phyloP scores from a whole-genome alignment of 2,113 vertebrate species.

The Catharus fuscescens region DNA sequence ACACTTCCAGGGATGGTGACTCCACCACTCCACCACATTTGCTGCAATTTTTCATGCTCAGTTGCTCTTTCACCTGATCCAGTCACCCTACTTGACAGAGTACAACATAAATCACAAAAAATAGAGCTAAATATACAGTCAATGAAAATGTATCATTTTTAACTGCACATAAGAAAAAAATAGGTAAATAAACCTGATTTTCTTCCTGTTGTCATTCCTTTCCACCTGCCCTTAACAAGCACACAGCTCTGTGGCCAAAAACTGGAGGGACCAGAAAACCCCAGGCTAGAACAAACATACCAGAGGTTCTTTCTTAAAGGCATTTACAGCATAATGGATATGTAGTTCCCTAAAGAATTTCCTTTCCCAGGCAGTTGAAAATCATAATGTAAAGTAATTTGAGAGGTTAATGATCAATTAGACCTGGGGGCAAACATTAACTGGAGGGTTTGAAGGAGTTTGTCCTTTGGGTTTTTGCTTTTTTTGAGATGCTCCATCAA shows the following conservation, averaged over 20 bases:
- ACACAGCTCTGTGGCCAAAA: background rate
- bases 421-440: background rate
- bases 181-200: background rate
- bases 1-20: background rate
- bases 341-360: background rate
- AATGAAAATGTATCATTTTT: background rate
- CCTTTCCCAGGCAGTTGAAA: background rate
- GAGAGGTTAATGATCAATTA: background rate
- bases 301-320: background rate
- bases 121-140: background rate
- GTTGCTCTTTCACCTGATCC: background rate
- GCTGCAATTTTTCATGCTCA: background rate
- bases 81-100: background rate
- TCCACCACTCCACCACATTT: background rate
- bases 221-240: background rate
- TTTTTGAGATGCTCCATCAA: background rate
- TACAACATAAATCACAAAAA: background rate
- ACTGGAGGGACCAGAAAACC: background rate
- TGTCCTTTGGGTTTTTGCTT: background rate
- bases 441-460: background rate
- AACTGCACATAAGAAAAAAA: background rate
- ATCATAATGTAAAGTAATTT: background rate
- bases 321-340: background rate
- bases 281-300: background rate
- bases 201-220: background rate